Conservation (phyloP, 1,140 invertebrate genomes). For the Philotrypesis tridentata region DNA sequence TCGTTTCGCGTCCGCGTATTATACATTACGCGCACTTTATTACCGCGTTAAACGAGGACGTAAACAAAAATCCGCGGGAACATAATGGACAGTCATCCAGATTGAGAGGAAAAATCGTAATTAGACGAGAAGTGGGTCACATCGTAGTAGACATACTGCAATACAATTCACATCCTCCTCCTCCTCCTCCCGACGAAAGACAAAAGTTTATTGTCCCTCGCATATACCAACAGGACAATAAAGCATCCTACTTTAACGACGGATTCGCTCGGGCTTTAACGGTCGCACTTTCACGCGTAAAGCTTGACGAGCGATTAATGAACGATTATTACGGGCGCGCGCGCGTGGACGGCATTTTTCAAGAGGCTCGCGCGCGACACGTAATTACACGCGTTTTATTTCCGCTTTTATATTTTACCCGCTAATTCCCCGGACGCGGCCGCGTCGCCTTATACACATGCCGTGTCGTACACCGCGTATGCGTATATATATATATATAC, state of each 20-base stretch:
- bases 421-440: conserved; percentile 32
- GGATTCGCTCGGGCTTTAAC: not conserved
- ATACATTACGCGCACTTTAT: no score
- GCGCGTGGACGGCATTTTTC: not conserved
- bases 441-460: no score
- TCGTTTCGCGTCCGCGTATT: not conserved
- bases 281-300: conserved; percentile 8
- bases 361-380: not conserved
- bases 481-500: not conserved
- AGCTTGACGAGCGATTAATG: conserved; percentile 37
- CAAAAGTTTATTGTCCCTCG: not conserved
- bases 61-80: no score
- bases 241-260: conserved; percentile 3
- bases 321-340: conserved; percentile 26
- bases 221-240: not conserved
- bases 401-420: conserved; percentile 28
- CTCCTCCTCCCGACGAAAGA: not conserved
- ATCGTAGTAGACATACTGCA: no score
- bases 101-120: not conserved
- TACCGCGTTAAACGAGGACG: no score
- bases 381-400: conserved; percentile 34
- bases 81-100: no score
- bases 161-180: not conserved
- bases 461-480: not conserved
- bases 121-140: not conserved